Percentiles rank a stretch among this genome's conserved stretches.
Conservation (phyloP, 2,797 vertebrate species). For the Emydoidea blandingii region DNA sequence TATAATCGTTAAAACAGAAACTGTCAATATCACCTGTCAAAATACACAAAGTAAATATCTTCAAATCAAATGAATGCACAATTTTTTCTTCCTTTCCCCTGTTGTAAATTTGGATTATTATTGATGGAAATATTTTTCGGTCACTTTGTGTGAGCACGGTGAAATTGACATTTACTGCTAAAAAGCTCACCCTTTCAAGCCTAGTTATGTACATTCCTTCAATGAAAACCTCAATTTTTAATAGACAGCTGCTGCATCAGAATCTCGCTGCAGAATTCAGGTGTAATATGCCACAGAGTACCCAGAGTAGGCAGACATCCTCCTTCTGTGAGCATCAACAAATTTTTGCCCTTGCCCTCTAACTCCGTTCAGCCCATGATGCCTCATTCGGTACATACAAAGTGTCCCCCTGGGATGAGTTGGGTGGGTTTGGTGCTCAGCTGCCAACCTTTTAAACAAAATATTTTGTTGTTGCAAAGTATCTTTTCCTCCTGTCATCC, state of each 20-base stretch:
- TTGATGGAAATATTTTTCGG: background rate
- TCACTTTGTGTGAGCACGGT: background rate
- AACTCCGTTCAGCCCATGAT: background rate
- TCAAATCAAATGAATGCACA: background rate
- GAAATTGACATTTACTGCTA: background rate
- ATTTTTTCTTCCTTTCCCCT: background rate
- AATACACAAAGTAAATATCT: background rate
- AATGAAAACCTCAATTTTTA: background rate
- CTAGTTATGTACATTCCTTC: background rate
- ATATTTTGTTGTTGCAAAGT: background rate
- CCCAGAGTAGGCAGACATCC: background rate
- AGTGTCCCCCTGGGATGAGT: background rate
- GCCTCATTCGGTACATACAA: background rate
- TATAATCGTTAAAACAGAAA: background rate
- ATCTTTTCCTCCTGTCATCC: background rate
- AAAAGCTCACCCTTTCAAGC: background rate
- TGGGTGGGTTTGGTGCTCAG: background rate
- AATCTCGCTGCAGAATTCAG: background rate
- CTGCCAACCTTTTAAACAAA: background rate
- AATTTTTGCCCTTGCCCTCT: background rate
- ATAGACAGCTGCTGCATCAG: background rate
- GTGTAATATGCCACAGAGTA: background rate
- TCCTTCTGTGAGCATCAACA: background rate
- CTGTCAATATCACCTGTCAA: background rate
- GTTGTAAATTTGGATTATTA: background rate